Evolutionary conservation across 1,140 invertebrate species (phyloP), one percentile per base, ranked within the genome.

Genomic region (Mizuhopecten yessoensis): DNA sequence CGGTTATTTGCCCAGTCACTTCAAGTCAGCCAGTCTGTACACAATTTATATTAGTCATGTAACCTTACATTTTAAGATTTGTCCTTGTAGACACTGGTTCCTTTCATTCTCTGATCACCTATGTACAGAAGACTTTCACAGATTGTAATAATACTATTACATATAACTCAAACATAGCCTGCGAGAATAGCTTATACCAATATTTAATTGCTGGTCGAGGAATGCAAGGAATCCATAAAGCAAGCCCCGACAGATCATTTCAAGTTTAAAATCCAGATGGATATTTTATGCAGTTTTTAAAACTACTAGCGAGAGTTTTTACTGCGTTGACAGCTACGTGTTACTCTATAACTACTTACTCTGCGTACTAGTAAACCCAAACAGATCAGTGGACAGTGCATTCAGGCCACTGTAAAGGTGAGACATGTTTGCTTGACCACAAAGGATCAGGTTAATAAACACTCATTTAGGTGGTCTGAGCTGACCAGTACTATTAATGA

Each of bases 131-230:
- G 0, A 75, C n/a, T 75, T 75, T 29, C 23, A 75, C 0, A 29
- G 57, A 9, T 29, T 75, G 57, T n/a, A 29, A 23, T 17, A 75
- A 75, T 17, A 75, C n/a, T 75, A n/a, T 75, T 75, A 75, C 57
- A 29, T 75, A n/a, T 75, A 75, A 75, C 9, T 75, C 57, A 75
- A 75, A 75, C 57, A 57, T 17, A n/a, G n/a, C 57, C 57, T 75
- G 1, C n/a, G 23, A 29, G 57, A 45, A 1, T 10, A 45, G 42
- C 17, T 10, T 29, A 75, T 29, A 75, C 57, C 1, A 75, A 29
- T 75, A 75, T 75, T 75, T 75, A 75, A 75, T 75, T n/a, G n/a
- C 57, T 75, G 57, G 57, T 75, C 57, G 5, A 75, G n/a, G 57
- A 75, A 75, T 75, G 57, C 29, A 17, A 75, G n/a, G 57, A 75